phyloP scores from a whole-genome alignment of 2,888 invertebrate genomes.

The Beris morrisii region DNA sequence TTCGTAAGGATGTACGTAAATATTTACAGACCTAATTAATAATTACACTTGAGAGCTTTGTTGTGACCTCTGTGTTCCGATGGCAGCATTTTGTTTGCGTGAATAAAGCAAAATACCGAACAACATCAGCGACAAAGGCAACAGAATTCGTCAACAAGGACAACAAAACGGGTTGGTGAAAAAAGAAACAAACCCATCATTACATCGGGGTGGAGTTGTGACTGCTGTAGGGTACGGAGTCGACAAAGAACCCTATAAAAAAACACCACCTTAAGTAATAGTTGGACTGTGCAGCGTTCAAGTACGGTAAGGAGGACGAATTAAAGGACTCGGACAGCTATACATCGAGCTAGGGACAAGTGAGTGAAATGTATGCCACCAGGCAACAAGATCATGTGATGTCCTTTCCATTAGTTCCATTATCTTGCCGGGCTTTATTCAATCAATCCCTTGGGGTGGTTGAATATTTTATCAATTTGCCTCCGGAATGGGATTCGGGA shows the following conservation, averaged over 20 bases:
- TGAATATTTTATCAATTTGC: slow-evolving; percentile 31
- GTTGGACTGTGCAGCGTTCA: too few relatives aligned
- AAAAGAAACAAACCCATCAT: too few relatives aligned
- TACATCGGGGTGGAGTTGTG: too few relatives aligned
- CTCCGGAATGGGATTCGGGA: slow-evolving; percentile 9
- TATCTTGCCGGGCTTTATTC: slow-evolving; percentile 29
- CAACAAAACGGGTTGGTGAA: slow-evolving; percentile 24
- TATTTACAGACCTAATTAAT: slow-evolving; percentile 51
- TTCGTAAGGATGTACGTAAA: slow-evolving; percentile 44
- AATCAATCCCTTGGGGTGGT: slow-evolving; percentile 29
- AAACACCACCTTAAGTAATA: too few relatives aligned
- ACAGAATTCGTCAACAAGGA: slow-evolving; percentile 26
- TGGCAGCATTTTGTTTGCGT: slow-evolving; percentile 26
- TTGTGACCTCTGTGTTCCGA: slow-evolving; percentile 10
- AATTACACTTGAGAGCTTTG: slow-evolving; percentile 43
- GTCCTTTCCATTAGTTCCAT: slow-evolving; percentile 35
- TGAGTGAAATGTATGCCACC: slow-evolving; percentile 15
- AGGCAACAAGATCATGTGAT: slow-evolving; percentile 30
- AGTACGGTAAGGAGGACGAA: too few relatives aligned
- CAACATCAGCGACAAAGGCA: slow-evolving; percentile 4
- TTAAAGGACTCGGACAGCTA: too few relatives aligned
- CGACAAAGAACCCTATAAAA: too few relatives aligned
- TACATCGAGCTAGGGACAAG: neutral
- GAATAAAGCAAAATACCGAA: slow-evolving; percentile 26
- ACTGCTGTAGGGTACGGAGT: too few relatives aligned